A percentile compares a stretch with the other conserved stretches of the same genome.
Evolutionary conservation across 2,797 vertebrate species (phyloP).

Genomic region (Crax fasciolata): DNA sequence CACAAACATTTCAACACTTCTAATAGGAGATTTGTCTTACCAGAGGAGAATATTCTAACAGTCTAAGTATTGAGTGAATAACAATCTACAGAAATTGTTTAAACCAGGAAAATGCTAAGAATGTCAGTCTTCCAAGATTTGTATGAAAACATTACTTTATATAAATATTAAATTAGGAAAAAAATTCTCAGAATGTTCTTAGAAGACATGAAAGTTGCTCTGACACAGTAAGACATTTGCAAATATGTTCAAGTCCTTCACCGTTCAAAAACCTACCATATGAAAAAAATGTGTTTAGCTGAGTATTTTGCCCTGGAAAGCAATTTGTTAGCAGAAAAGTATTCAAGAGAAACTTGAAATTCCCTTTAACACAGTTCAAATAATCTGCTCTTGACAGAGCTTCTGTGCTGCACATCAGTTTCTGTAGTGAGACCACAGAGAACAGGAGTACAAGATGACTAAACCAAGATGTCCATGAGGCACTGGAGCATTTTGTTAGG

Average conservation of each 20-base stretch:
- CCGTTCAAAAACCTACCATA: not conserved
- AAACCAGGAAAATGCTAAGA: not conserved
- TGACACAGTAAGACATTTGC: conserved; percentile 17
- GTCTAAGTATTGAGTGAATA: not conserved
- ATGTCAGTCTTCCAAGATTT: not conserved
- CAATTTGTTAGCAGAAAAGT: not conserved
- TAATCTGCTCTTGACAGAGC: not conserved
- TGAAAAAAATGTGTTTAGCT: not conserved
- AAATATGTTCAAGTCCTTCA: not conserved
- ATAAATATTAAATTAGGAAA: not conserved
- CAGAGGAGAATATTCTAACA: not conserved
- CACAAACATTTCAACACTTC: rapidly evolving
- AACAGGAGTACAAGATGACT: not conserved
- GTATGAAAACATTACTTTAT: not conserved
- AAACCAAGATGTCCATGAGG: not conserved
- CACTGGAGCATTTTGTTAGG: not conserved
- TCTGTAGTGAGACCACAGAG: not conserved
- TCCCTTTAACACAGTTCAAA: not conserved
- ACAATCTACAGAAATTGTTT: not conserved
- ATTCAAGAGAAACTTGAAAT: not conserved
- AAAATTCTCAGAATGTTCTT: not conserved
- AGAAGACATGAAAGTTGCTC: not conserved
- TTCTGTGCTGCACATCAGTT: not conserved
- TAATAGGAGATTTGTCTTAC: not conserved
- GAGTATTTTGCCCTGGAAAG: not conserved